Evolutionary conservation across 2,113 vertebrate species (phyloP).

Genomic region (Alectura lathami): DNA sequence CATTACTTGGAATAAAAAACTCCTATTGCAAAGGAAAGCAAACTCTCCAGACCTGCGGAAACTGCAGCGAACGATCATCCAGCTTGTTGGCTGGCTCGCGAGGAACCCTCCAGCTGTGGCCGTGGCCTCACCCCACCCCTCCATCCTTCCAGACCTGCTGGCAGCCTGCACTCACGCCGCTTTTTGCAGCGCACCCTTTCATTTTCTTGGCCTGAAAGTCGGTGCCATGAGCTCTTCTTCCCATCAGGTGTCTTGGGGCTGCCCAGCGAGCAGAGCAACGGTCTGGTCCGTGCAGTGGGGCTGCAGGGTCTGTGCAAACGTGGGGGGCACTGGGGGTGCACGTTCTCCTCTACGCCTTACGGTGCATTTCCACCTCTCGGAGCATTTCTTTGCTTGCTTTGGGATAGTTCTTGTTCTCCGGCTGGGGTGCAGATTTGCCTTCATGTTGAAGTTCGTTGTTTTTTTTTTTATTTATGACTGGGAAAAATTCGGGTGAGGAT

Average conservation of each 20-base stretch:
- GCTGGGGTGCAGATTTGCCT: not conserved
- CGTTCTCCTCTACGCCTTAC: not conserved
- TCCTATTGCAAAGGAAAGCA: too few species aligned
- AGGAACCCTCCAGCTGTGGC: too few species aligned
- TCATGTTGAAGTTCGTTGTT: not conserved
- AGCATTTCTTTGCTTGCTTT: not conserved
- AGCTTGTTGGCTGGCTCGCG: too few species aligned
- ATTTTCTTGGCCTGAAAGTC: not conserved
- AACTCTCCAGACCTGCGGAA: too few species aligned
- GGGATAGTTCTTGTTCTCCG: accelerated
- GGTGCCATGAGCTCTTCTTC: not conserved
- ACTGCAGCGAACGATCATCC: too few species aligned
- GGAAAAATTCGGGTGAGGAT: not conserved
- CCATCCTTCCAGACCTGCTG: too few species aligned
- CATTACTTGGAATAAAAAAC: too few species aligned
- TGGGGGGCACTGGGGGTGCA: too few species aligned
- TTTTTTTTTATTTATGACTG: not conserved
- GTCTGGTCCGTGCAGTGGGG: not conserved
- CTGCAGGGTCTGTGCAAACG: not conserved
- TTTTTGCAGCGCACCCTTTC: not conserved
- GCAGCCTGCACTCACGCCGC: accelerated
- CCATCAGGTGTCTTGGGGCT: not conserved
- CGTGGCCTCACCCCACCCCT: too few species aligned
- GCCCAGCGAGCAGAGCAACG: accelerated
- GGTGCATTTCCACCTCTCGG: not conserved